Evolutionary conservation across 1,140 invertebrate species (phyloP).

Genomic region (Arion vulgaris): DNA sequence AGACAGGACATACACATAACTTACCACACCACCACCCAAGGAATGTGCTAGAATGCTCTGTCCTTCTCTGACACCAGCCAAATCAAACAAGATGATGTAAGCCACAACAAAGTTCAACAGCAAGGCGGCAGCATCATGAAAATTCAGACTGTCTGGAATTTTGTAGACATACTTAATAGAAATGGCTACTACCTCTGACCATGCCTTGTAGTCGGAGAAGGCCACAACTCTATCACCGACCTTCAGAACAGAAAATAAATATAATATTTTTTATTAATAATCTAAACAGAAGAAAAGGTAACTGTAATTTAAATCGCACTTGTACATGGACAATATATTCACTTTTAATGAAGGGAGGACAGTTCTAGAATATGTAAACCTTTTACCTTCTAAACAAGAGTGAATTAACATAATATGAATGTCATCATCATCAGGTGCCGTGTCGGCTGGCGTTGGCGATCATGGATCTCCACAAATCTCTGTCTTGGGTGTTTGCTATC

Average conservation of each 20-base stretch:
- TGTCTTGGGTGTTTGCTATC: too few species aligned
- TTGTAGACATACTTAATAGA: constrained; percentile 85
- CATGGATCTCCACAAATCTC: too few species aligned
- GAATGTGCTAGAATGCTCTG: constrained; percentile 89
- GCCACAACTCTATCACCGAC: constrained; percentile 89
- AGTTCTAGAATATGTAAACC: not conserved
- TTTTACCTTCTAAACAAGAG: too few species aligned
- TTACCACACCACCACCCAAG: constrained; percentile 90
- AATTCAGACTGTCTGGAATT: constrained; percentile 83
- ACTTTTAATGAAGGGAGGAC: too few species aligned
- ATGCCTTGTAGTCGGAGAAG: constrained; percentile 86
- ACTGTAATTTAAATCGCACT: not conserved
- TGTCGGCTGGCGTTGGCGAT: too few species aligned
- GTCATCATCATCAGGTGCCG: too few species aligned
- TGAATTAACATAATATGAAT: too few species aligned
- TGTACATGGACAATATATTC: not conserved
- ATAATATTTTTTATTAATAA: not conserved
- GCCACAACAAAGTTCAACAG: constrained; percentile 90
- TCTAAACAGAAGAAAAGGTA: too few species aligned
- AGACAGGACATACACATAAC: constrained; percentile 57
- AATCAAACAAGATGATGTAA: constrained; percentile 87
- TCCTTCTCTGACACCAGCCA: constrained; percentile 83
- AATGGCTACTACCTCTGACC: constrained; percentile 87
- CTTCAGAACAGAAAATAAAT: constrained; percentile 57
- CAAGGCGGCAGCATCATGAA: constrained; percentile 85